phyloP scores from a whole-genome alignment of 2,113 vertebrate genomes.

The Triplophysa tibetana region DNA sequence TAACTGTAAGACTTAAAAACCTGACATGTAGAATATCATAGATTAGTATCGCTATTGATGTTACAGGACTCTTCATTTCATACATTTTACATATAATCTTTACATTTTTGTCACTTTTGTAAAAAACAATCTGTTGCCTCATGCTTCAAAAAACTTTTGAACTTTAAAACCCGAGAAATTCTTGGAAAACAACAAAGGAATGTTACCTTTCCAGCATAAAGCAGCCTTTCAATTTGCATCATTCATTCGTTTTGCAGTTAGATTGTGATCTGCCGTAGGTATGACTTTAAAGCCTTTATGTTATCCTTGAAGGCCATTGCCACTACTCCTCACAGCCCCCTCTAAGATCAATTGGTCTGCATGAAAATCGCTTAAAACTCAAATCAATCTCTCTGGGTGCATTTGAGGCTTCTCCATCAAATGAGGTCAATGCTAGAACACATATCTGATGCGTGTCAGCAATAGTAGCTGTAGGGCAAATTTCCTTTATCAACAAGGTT shows the following conservation, averaged over 20 bases:
- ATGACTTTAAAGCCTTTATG: neutral
- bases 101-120: too few species aligned
- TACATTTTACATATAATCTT: too few species aligned
- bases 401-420: neutral
- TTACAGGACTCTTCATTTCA: too few species aligned
- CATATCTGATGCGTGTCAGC: neutral
- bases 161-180: neutral
- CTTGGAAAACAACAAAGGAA: neutral
- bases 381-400: neutral
- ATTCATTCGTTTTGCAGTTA: neutral
- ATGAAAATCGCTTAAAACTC: neutral
- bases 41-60: too few species aligned
- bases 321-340: neutral
- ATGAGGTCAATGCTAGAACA: neutral
- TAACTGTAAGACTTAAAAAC: too few species aligned
- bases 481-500: neutral
- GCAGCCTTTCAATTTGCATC: neutral
- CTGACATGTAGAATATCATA: too few species aligned
- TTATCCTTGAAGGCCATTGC: neutral
- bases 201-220: neutral
- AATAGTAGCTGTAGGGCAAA: neutral
- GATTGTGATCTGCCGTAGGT: neutral
- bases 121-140: too few species aligned
- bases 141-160: too few species aligned
- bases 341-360: neutral